A percentile compares a stretch with the other conserved stretches of the same genome.
Evolutionary conservation across 2,113 vertebrate genomes (phyloP).

Genomic region (Acanthochromis polyacanthus): DNA sequence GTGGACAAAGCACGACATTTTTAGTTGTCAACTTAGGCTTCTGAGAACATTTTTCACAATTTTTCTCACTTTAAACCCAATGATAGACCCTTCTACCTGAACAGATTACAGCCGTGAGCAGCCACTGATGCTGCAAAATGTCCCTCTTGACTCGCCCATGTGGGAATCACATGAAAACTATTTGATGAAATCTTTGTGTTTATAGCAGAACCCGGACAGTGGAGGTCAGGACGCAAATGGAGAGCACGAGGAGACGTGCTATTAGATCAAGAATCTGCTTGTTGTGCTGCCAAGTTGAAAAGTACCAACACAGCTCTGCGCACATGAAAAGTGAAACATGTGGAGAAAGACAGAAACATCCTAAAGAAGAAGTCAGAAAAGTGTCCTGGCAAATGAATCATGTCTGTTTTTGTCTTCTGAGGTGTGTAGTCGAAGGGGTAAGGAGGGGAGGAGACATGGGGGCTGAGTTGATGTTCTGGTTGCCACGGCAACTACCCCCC

Average conservation of each 20-base stretch:
- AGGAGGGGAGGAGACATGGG: constrained; percentile 9
- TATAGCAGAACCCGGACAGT: background rate
- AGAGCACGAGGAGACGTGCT: constrained; percentile 43
- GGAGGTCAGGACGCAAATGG: constrained; percentile 42
- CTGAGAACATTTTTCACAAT: no score
- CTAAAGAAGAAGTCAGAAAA: background rate
- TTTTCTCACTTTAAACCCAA: no score
- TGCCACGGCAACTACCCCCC: constrained; percentile 46
- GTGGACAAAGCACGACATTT: no score
- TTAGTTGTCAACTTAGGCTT: no score
- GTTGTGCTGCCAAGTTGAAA: background rate
- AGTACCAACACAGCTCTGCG: background rate
- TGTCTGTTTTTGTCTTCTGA: constrained; percentile 36
- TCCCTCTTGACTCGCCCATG: background rate
- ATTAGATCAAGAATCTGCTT: constrained; percentile 44
- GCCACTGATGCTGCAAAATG: background rate
- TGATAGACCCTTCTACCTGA: no score
- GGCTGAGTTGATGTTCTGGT: constrained; percentile 69
- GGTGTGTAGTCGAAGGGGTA: constrained; percentile 42
- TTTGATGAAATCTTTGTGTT: constrained; percentile 39
- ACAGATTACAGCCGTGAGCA: background rate
- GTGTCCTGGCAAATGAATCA: background rate
- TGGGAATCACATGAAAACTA: constrained; percentile 67
- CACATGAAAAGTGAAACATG: background rate
- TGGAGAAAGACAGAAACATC: background rate